These are phyloP conservation scores for Euura lappo DNA, from an alignment of 1,140 invertebrate genomes.

Conservation along the genomic window DNA sequence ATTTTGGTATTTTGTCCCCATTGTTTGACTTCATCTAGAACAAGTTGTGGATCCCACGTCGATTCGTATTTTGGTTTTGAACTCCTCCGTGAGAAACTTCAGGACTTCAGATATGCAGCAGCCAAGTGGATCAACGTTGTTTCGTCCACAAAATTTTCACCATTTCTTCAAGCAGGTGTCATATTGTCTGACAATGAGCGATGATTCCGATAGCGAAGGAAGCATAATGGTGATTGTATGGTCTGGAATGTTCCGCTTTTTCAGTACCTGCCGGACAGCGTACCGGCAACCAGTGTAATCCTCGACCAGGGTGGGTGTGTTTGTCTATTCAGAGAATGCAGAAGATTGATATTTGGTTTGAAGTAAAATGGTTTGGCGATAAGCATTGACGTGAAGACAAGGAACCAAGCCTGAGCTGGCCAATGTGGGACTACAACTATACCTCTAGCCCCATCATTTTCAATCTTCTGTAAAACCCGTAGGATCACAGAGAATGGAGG, in stretches of 20 bases:
- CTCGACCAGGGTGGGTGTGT: neutral
- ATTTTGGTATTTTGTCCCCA: no score
- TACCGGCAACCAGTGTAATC: neutral
- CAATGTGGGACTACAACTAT: neutral
- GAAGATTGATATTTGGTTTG: neutral
- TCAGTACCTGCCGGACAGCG: neutral
- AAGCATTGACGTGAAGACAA: neutral
- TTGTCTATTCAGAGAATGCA: neutral
- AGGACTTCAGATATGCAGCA: neutral
- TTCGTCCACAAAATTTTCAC: no score
- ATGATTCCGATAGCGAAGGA: neutral
- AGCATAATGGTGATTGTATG: neutral
- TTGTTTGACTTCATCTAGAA: constrained; percentile 23
- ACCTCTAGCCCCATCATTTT: neutral
- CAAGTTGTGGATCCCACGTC: no score
- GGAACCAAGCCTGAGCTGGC: neutral
- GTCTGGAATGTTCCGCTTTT: neutral
- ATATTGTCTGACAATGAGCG: neutral
- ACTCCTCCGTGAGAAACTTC: constrained; percentile 14
- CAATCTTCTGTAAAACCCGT: neutral
- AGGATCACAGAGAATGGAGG: neutral
- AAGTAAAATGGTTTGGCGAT: neutral
- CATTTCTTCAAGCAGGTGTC: neutral
- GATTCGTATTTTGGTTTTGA: constrained; percentile 33
- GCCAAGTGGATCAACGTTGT: neutral